Evolutionary conservation across 2,797 vertebrate genomes (phyloP), one percentile per base, ranked within the genome.

Genomic region (Cossypha heuglini): DNA sequence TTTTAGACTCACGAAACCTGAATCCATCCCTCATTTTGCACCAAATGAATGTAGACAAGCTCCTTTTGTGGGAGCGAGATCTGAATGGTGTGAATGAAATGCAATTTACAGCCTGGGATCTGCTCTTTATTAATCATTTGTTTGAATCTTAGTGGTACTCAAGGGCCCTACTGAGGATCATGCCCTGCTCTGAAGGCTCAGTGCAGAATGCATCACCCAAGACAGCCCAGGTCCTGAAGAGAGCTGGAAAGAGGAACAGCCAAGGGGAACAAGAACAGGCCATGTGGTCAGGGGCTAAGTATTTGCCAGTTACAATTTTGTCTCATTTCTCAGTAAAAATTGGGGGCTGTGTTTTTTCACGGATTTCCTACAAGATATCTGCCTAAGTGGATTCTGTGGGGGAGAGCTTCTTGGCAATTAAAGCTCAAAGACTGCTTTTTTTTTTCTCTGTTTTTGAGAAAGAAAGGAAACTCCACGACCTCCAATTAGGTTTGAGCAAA

Each of bases 61-160:
- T 85, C 18, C 4, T 92, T 94, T 93, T 92, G 88, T 91, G 81
- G 68, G 72, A 94, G 28, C 9, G 1, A 94, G 40, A 83, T 80
- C 57, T 86, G 88, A 88, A 87, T 68, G 26, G 86, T 93, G 94
- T 89, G 93, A 94, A 96, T 92, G 91, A 96, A 94, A 87, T 75
- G 72, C 54, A 91, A 91, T 93, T 96, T 93, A 63, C 52, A 93
- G 72, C 49, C 46, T 80, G 43, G 54, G 82, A 88, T 95, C 92
- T 96, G 84, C 89, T 94, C 92, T 96, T 94, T 94, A 95, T 96
- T 96, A 96, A 91, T 94, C 54, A 93, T 93, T 95, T 94, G 74
- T 92, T 90, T 84, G 69, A 95, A 81, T 93, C 76, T 80, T 40
- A 43, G 82, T 49, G 61, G 49, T 78, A 78, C 82, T 94, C 85